Evolutionary conservation across 2,113 vertebrate genomes (phyloP), one percentile per base, ranked within the genome.

Genomic region (Megaptera novaeangliae): DNA sequence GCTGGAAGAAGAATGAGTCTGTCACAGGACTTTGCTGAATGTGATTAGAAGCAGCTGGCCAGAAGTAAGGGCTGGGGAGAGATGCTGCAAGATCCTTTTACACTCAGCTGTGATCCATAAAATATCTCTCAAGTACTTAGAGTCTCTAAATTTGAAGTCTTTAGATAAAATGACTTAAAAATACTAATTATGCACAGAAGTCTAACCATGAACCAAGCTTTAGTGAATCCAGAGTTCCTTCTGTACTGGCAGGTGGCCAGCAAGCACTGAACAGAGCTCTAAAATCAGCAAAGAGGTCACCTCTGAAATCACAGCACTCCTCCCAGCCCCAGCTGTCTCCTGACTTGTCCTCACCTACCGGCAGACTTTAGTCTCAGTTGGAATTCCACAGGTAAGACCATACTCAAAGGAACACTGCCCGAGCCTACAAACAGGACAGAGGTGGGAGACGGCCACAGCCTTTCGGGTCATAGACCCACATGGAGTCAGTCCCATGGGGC

Each of bases 101-200:
- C 96, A 97, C 96, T 97, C 95, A 98, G 96, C 92, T 97, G 91
- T 3, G 8, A 66, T 91, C 88, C 81, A 90, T 84, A 96, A 97
- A 86, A 75, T 83, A 92, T 90, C 89, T 86, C 75, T 95, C 85
- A 97, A 18, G 27, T 84, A 97, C n/a, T 97, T 31, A 66, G 57
- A 44, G 68, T 94, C 90, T 94, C 94, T 97, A 94, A 97, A 97
- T 97, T 91, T 95, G 86, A 98, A 96, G 85, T 91, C 93, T 95
- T 98, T 91, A 95, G 88, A 98, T 86, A 96, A 98, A 98, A 98
- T 84, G 8, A 97, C 71, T 97, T 68, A 98, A 97, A 97, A 98
- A 98, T 93, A 98, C 92, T 98, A 97, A 96, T 96, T 97, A 94
- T 72, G 90, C 82, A 96, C 14, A 36, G 87, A 94, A 98, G 84